phyloP scores from a whole-genome alignment of 1,140 invertebrate species.

The Berghia stephanieae region DNA sequence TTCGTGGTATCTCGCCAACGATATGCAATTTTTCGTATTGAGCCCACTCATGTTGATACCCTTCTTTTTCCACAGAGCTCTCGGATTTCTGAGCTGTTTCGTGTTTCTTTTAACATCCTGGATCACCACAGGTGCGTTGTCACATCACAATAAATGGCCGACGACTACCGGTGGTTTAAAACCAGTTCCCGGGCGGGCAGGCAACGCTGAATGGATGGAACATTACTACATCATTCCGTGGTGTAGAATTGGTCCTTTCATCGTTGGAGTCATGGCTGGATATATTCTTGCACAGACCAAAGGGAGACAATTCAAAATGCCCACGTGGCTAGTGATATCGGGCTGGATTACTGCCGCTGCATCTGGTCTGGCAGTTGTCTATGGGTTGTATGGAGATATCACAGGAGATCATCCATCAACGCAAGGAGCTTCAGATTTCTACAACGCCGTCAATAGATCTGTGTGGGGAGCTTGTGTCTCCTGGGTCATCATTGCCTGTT shows the following conservation, averaged over 20 bases:
- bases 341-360: slow-evolving; percentile 37
- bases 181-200: not conserved
- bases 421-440: slow-evolving; percentile 41
- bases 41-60: slow-evolving; percentile 72
- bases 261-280: slow-evolving; percentile 68
- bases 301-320: slow-evolving; percentile 39
- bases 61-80: slow-evolving; percentile 37
- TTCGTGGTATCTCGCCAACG: slow-evolving; percentile 83
- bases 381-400: slow-evolving; percentile 35
- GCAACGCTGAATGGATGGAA: slow-evolving; percentile 24
- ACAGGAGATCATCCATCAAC: slow-evolving; percentile 24
- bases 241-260: slow-evolving; percentile 69
- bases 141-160: not conserved
- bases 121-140: slow-evolving; percentile 40
- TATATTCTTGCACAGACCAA: slow-evolving; percentile 62
- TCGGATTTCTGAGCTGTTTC: not conserved
- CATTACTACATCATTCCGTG: slow-evolving; percentile 64
- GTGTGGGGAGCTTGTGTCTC: slow-evolving; percentile 64
- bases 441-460: slow-evolving; percentile 58
- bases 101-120: slow-evolving; percentile 36
- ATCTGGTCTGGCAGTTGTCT: slow-evolving; percentile 34
- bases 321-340: slow-evolving; percentile 33
- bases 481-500: slow-evolving; percentile 67
- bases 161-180: not conserved
- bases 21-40: slow-evolving; percentile 79